Evolutionary conservation across 2,888 invertebrate species (phyloP).

Genomic region (Rhodophaea formosa): DNA sequence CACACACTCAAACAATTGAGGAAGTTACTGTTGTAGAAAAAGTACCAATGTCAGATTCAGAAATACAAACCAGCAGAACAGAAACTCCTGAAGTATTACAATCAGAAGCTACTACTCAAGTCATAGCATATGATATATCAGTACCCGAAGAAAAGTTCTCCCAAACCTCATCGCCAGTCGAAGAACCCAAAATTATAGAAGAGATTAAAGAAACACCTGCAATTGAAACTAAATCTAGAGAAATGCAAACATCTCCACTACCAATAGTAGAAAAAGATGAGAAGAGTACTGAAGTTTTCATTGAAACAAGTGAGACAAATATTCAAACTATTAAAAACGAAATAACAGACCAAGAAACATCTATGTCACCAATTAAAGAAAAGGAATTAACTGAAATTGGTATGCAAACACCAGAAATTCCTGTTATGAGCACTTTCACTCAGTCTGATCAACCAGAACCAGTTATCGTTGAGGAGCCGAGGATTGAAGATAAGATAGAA

Average conservation of each 20-base stretch:
- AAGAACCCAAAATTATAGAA: constrained; percentile 41
- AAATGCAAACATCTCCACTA: constrained; percentile 80
- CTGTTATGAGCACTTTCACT: constrained; percentile 57
- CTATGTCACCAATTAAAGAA: constrained; percentile 57
- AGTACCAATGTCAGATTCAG: constrained; percentile 59
- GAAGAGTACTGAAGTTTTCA: constrained; percentile 60
- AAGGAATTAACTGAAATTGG: constrained; percentile 56
- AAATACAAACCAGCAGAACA: constrained; percentile 67
- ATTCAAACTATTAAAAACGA: constrained; percentile 62
- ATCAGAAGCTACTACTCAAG: constrained; percentile 80
- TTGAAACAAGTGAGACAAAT: constrained; percentile 64
- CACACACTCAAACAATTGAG: constrained; percentile 65
- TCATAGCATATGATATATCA: constrained; percentile 63
- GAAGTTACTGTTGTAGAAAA: constrained; percentile 57
- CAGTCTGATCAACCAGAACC: constrained; percentile 68
- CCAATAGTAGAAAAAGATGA: constrained; percentile 54
- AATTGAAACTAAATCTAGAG: constrained; percentile 68
- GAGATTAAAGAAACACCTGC: constrained; percentile 52
- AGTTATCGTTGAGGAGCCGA: constrained; percentile 27
- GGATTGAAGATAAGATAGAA: constrained; percentile 31
- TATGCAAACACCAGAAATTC: constrained; percentile 65
- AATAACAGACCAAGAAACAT: constrained; percentile 61
- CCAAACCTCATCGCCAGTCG: constrained; percentile 67
- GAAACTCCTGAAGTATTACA: constrained; percentile 61
- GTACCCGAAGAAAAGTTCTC: constrained; percentile 71